These are phyloP conservation scores for Elephas maximus DNA, from an alignment of 2,113 vertebrate species.

Conservation along the genomic window DNA sequence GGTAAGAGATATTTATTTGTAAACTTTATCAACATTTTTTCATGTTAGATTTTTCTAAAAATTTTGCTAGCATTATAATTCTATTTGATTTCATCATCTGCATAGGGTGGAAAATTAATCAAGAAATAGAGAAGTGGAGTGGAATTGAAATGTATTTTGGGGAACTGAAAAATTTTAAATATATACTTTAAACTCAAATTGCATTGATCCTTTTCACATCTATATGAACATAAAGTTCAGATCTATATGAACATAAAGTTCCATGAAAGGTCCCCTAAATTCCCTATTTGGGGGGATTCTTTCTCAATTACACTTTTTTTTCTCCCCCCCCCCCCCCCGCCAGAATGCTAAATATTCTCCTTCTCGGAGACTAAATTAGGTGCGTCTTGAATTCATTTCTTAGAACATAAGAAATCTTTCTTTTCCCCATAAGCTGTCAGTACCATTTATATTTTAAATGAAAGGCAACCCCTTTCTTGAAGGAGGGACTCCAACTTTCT, in stretches of 20 bases:
- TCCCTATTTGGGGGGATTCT: slow-evolving; percentile 61
- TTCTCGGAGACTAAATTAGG: slow-evolving; percentile 79
- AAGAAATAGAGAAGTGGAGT: not conserved
- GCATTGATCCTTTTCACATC: slow-evolving; percentile 39
- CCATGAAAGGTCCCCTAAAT: slow-evolving; percentile 20
- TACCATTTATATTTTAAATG: slow-evolving; percentile 77
- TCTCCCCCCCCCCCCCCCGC: slow-evolving; percentile 3
- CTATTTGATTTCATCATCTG: not conserved
- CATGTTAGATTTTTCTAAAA: slow-evolving; percentile 23
- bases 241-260: slow-evolving; percentile 35
- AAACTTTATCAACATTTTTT: slow-evolving; percentile 45
- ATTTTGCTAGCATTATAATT: not conserved
- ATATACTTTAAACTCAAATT: slow-evolving; percentile 22
- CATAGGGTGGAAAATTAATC: not conserved
- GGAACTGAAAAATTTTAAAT: slow-evolving; percentile 50
- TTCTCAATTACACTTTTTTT: slow-evolving; percentile 48
- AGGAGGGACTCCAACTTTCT: slow-evolving; percentile 83
- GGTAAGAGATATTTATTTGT: not conserved
- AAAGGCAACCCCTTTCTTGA: slow-evolving; percentile 81
- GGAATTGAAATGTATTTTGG: not conserved
- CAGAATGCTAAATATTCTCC: slow-evolving; percentile 71
- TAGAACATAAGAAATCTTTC: slow-evolving; percentile 83
- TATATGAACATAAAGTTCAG: slow-evolving; percentile 31
- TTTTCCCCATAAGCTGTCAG: slow-evolving; percentile 77
- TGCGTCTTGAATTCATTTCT: slow-evolving; percentile 86